Evolutionary conservation across 1,140 invertebrate species (phyloP).

Genomic region (Pristionchus pacificus): DNA sequence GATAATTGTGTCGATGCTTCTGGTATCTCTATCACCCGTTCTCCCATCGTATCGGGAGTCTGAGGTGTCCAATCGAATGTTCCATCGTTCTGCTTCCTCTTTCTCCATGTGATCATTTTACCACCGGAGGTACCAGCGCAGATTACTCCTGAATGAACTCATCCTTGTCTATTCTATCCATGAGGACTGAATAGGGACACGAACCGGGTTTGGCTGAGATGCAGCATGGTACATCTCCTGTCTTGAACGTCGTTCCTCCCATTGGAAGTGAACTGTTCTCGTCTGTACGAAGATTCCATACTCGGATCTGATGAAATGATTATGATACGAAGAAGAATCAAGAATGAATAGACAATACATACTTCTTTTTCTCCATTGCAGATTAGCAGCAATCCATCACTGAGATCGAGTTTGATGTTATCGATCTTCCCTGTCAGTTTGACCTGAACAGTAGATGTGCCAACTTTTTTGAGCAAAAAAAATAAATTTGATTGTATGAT

Average conservation of each 20-base stretch:
- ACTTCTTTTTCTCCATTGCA: neutral
- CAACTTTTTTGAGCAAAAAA: neutral
- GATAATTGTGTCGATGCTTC: neutral
- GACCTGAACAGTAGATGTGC: neutral
- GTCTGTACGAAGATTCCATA: neutral
- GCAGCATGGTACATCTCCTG: neutral
- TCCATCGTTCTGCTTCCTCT: neutral
- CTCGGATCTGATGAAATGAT: neutral
- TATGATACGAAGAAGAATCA: neutral
- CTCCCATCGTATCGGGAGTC: neutral
- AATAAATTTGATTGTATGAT: neutral
- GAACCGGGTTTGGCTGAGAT: neutral
- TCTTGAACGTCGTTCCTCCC: neutral
- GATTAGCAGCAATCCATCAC: neutral
- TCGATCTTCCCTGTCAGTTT: neutral
- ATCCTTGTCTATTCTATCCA: neutral
- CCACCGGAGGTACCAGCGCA: neutral
- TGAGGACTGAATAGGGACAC: neutral
- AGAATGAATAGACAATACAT: neutral
- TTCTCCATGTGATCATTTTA: neutral
- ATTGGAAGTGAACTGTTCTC: neutral
- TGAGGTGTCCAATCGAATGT: neutral
- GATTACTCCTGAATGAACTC: neutral
- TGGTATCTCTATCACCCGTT: neutral
- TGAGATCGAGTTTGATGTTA: neutral